A percentile compares a stretch with the other conserved stretches of the same genome.
These are phyloP conservation scores for Tetheella fluctuosa DNA, from an alignment of 2,888 invertebrate species.

Conservation along the genomic window DNA sequence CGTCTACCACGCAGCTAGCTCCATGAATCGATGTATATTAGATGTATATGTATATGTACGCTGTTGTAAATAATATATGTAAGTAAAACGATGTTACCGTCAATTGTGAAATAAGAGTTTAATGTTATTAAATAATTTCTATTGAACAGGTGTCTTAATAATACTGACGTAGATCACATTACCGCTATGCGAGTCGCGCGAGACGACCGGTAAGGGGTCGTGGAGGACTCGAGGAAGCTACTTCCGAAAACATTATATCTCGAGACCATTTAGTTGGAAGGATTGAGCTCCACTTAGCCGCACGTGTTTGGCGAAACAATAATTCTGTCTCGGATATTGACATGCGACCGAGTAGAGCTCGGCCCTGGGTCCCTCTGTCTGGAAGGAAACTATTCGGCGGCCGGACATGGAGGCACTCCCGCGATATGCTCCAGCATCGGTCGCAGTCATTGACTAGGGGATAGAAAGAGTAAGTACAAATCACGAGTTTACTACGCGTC, in stretches of 20 bases:
- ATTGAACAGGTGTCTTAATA: slow-evolving; percentile 79
- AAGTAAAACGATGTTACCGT: slow-evolving; percentile 85
- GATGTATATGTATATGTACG: slow-evolving; percentile 71
- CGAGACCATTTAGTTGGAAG: background rate
- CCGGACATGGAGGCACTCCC: background rate
- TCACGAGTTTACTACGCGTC: slow-evolving; percentile 50
- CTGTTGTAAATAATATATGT: slow-evolving; percentile 82
- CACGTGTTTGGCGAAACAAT: background rate
- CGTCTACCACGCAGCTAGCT: slow-evolving; percentile 2
- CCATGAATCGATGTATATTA: slow-evolving; percentile 24
- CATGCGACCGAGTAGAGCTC: background rate
- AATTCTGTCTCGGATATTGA: background rate
- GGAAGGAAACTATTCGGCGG: background rate
- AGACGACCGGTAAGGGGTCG: background rate
- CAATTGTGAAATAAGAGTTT: slow-evolving; percentile 84
- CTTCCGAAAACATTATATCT: background rate
- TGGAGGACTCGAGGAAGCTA: background rate
- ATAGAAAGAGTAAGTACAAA: slow-evolving; percentile 27
- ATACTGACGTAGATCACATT: slow-evolving; percentile 82
- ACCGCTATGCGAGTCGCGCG: slow-evolving; percentile 38
- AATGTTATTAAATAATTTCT: slow-evolving; percentile 84
- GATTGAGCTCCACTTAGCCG: background rate
- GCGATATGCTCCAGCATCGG: slow-evolving; percentile 18
- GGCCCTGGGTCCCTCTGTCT: background rate
- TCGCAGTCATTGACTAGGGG: slow-evolving; percentile 54